A percentile compares a stretch with the other conserved stretches of the same genome.
phyloP scores from a whole-genome alignment of 2,113 vertebrate species.

The Xyliphius kryptos region DNA sequence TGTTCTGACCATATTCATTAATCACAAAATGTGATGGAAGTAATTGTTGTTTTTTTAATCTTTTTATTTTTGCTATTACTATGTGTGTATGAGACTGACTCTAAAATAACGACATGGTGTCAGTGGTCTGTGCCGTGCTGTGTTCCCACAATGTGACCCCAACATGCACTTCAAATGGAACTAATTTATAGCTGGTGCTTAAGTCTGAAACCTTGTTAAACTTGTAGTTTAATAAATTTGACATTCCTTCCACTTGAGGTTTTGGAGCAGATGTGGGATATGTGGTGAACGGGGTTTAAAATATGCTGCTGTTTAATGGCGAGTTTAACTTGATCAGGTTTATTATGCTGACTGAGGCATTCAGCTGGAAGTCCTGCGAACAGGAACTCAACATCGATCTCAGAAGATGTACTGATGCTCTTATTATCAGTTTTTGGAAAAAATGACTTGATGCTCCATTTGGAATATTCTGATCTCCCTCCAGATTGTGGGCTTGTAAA shows the following conservation, averaged over 20 bases:
- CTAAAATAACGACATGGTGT: too few relatives aligned
- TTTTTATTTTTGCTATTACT: too few relatives aligned
- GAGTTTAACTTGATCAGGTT: slow-evolving; percentile 1
- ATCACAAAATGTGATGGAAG: too few relatives aligned
- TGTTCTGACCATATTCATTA: too few relatives aligned
- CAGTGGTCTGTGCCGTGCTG: too few relatives aligned
- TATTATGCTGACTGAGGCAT: not conserved
- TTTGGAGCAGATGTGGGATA: not conserved
- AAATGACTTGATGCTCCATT: slow-evolving; percentile 15
- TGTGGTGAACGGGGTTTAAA: slow-evolving; percentile 4
- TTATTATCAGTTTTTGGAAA: slow-evolving; percentile 1
- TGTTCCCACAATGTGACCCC: too few relatives aligned
- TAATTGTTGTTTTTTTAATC: too few relatives aligned
- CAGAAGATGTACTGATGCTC: not conserved
- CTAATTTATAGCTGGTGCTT: not conserved
- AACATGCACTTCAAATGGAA: too few relatives aligned
- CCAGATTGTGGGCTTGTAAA: not conserved
- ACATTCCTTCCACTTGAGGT: not conserved
- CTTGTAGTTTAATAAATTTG: not conserved
- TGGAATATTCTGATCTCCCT: slow-evolving; percentile 16
- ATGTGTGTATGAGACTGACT: too few relatives aligned
- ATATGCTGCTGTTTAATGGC: not conserved
- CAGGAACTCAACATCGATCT: not conserved
- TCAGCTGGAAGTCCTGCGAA: not conserved
- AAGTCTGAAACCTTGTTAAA: not conserved